Evolutionary conservation across 2,888 invertebrate species (phyloP).

Genomic region (Nephrocerus scutellatus): DNA sequence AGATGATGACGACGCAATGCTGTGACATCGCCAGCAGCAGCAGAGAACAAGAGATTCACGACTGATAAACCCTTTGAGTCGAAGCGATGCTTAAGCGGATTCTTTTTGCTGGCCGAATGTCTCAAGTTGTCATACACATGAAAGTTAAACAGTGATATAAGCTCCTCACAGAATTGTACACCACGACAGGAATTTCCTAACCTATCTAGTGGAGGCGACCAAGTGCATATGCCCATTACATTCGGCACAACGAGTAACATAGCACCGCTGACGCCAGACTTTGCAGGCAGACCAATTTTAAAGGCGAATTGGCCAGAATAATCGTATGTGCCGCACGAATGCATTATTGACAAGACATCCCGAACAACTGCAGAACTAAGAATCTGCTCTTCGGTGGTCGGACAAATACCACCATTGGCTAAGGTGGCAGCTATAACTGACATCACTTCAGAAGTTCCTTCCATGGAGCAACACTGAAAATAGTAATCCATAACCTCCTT

Average conservation of each 20-base stretch:
- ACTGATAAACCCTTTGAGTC: constrained; percentile 88
- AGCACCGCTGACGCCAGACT: constrained; percentile 88
- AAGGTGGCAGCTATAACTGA: constrained; percentile 92
- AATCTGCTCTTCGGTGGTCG: constrained; percentile 90
- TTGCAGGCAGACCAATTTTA: constrained; percentile 78
- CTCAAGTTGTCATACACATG: constrained; percentile 94
- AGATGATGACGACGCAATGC: constrained; percentile 84
- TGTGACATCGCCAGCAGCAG: constrained; percentile 90
- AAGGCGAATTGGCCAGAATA: constrained; percentile 92
- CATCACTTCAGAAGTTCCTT: constrained; percentile 88
- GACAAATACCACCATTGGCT: constrained; percentile 98
- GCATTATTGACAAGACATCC: constrained; percentile 94
- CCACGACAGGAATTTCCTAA: constrained; percentile 88
- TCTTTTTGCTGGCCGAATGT: constrained; percentile 86
- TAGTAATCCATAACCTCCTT: constrained; percentile 96
- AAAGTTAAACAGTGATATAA: constrained; percentile 88
- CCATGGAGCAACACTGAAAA: constrained; percentile 97
- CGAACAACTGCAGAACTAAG: constrained; percentile 84
- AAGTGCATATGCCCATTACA: constrained; percentile 91
- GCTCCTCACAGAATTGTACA: constrained; percentile 85
- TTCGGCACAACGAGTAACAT: constrained; percentile 92
- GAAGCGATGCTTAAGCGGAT: constrained; percentile 83
- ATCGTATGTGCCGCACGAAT: constrained; percentile 96
- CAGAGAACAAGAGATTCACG: constrained; percentile 88
- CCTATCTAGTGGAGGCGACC: constrained; percentile 89